A percentile compares a stretch with the other conserved stretches of the same genome.
These are phyloP conservation scores for Yponomeuta plumbellus DNA, from an alignment of 2,888 invertebrate genomes.

Conservation along the genomic window DNA sequence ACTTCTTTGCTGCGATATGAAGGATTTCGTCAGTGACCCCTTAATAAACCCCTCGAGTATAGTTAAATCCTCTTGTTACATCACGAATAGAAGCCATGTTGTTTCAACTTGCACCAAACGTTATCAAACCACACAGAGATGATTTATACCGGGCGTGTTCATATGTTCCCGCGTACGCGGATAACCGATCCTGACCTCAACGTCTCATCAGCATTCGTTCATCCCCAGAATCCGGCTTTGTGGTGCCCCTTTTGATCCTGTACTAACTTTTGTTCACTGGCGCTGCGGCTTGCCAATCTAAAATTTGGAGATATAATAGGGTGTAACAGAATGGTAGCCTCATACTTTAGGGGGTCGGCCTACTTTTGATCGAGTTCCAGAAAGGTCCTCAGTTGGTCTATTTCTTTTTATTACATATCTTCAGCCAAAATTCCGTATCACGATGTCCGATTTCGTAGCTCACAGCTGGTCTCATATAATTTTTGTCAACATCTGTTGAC, in stretches of 20 bases:
- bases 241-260: conserved; percentile 22
- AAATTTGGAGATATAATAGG: conserved; percentile 4
- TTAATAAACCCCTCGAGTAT: too few relatives aligned
- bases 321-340: not conserved
- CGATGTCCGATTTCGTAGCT: too few relatives aligned
- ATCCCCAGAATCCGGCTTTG: conserved; percentile 41
- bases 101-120: conserved; percentile 24
- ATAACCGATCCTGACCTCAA: conserved; percentile 61
- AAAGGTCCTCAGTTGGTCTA: too few relatives aligned
- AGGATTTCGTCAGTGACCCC: too few relatives aligned
- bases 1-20: too few relatives aligned
- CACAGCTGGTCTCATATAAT: too few relatives aligned
- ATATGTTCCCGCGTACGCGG: conserved; percentile 51
- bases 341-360: too few relatives aligned
- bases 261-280: conserved; percentile 15
- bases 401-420: too few relatives aligned
- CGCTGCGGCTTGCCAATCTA: conserved; percentile 7
- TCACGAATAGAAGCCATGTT: not conserved
- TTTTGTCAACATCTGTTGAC: too few relatives aligned
- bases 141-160: conserved; percentile 62
- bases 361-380: not conserved
- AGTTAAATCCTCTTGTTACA: too few relatives aligned
- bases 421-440: too few relatives aligned
- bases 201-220: conserved; percentile 57
- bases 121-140: conserved; percentile 48